Evolutionary conservation across 2,113 vertebrate species (phyloP).

Genomic region (Cyprinus carpio): DNA sequence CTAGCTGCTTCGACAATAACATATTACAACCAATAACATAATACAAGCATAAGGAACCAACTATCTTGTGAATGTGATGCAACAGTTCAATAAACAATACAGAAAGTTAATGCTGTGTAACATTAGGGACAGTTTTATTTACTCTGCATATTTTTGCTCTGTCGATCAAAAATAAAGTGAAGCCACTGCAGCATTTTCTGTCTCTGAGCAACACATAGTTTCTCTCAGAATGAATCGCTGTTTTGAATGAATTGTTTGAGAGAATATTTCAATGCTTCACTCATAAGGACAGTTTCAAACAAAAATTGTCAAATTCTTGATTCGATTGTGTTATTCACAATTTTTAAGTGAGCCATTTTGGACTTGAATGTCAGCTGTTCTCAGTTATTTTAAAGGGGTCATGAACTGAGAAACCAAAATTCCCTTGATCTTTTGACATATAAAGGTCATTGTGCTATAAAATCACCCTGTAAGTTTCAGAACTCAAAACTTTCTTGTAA

Average conservation of each 20-base stretch:
- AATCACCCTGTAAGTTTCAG: too few relatives aligned
- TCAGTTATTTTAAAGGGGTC: neutral
- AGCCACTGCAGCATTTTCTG: neutral
- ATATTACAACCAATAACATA: neutral
- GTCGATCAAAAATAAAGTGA: neutral
- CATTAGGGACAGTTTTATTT: neutral
- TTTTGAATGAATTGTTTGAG: neutral
- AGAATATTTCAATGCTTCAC: neutral
- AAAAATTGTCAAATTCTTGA: neutral
- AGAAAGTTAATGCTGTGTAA: neutral
- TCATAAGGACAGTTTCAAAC: neutral
- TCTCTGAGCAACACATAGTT: neutral
- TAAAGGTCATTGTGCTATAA: too few relatives aligned
- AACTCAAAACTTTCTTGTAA: too few relatives aligned
- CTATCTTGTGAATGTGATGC: neutral
- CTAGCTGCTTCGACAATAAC: slow-evolving; percentile 2
- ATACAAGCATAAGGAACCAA: neutral
- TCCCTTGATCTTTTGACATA: too few relatives aligned
- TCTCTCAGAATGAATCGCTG: neutral
- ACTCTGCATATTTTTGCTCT: neutral
- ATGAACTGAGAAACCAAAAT: too few relatives aligned
- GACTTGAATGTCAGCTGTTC: neutral
- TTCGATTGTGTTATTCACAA: neutral
- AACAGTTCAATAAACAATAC: neutral
- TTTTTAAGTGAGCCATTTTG: neutral